Conservation (phyloP, 1,140 invertebrate species). For the Drosophila busckii region DNA sequence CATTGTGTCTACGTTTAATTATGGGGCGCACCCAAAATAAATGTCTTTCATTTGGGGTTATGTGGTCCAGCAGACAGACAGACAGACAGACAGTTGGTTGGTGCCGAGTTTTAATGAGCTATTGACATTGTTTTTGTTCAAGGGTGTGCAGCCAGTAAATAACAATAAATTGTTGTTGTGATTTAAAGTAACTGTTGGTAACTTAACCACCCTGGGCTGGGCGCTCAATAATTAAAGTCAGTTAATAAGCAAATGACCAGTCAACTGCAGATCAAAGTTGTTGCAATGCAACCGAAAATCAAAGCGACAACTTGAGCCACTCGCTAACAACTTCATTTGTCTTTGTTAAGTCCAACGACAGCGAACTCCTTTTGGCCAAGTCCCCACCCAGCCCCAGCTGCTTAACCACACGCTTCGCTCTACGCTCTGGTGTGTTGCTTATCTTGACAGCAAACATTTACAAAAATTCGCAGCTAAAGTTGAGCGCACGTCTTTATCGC, state of each 20-base stretch:
- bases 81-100: neutral
- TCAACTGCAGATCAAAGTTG: slow-evolving; percentile 64
- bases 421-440: slow-evolving; percentile 62
- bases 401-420: slow-evolving; percentile 64
- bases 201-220: too few relatives aligned
- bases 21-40: slow-evolving; percentile 73
- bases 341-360: slow-evolving; percentile 57
- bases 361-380: slow-evolving; percentile 26
- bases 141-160: neutral
- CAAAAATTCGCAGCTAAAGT: slow-evolving; percentile 50
- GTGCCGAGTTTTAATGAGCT: slow-evolving; percentile 56
- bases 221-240: slow-evolving; percentile 69
- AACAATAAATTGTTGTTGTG: neutral
- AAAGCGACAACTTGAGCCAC: slow-evolving; percentile 23
- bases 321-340: slow-evolving; percentile 72
- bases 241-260: slow-evolving; percentile 63
- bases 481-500: slow-evolving; percentile 37
- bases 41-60: slow-evolving; percentile 56
- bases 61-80: slow-evolving; percentile 36
- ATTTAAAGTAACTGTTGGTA: too few relatives aligned
- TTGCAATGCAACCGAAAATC: slow-evolving; percentile 42
- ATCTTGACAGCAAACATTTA: slow-evolving; percentile 77
- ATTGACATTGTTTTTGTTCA: slow-evolving; percentile 37
- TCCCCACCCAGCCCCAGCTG: slow-evolving; percentile 18
- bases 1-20: slow-evolving; percentile 76